These are phyloP conservation scores for Nomia melanderi DNA, from an alignment of 1,140 invertebrate species.

Conservation along the genomic window DNA sequence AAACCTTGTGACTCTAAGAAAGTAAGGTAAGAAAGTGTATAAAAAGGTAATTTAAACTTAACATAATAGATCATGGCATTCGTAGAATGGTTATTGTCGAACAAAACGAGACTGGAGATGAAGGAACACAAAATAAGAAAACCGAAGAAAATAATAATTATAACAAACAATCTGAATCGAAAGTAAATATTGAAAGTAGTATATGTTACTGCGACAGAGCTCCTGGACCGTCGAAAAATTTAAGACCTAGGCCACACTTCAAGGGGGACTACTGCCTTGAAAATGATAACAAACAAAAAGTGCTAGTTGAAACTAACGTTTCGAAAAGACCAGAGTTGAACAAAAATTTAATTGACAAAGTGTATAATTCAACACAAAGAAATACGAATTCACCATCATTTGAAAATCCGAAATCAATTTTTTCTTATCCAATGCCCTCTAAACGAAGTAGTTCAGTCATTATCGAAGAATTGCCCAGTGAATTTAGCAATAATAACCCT, in stretches of 20 bases:
- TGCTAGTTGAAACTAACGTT: not conserved
- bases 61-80: not conserved
- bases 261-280: conserved; percentile 62
- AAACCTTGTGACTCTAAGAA: conserved; percentile 53
- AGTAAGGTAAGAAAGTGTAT: conserved; percentile 62
- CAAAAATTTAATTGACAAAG: not conserved
- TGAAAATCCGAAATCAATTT: conserved; percentile 51
- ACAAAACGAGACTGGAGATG: not conserved
- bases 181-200: conserved; percentile 15
- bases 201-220: conserved; percentile 68
- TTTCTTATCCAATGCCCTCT: conserved; percentile 38
- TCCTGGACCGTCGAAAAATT: conserved; percentile 59
- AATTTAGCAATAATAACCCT: conserved; percentile 6
- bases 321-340: not conserved
- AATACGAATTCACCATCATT: not conserved
- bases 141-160: not conserved
- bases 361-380: not conserved
- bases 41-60: not conserved
- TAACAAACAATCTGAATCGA: not conserved
- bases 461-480: conserved; percentile 62
- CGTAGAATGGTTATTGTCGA: conserved; percentile 69
- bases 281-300: not conserved
- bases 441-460: conserved; percentile 41
- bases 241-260: conserved; percentile 59
- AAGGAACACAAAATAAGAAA: not conserved